These are phyloP conservation scores for Stegostoma tigrinum DNA, from an alignment of 2,113 vertebrate species.

Conservation along the genomic window DNA sequence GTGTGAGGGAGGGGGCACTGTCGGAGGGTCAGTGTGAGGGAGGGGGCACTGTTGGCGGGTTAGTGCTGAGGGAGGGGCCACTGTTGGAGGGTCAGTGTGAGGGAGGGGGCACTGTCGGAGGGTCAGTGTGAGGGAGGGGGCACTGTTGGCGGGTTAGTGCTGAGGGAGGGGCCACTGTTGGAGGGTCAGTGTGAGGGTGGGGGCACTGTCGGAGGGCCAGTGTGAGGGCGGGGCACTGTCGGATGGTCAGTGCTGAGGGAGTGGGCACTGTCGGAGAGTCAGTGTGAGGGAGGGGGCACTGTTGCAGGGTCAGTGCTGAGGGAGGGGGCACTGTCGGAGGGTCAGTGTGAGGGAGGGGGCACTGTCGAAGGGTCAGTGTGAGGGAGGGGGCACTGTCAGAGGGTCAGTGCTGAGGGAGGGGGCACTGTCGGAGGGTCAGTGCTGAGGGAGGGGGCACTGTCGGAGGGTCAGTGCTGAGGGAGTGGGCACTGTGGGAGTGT, in stretches of 20 bases:
- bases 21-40: no score
- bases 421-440: neutral
- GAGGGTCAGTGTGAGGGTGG: neutral
- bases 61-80: neutral
- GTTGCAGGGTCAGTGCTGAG: neutral
- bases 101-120: neutral
- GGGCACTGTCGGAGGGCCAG: no score
- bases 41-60: neutral
- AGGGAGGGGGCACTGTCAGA: neutral
- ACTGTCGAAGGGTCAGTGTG: neutral
- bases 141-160: neutral
- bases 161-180: neutral
- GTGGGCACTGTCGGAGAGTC: neutral
- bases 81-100: no score
- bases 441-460: neutral
- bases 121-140: neutral
- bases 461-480: neutral
- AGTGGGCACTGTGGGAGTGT: no score
- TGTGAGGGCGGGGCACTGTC: neutral
- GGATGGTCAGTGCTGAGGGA: neutral
- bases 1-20: neutral
- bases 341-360: no score
- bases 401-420: neutral
- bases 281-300: neutral
- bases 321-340: no score